A percentile compares a stretch with the other conserved stretches of the same genome.
phyloP scores from a whole-genome alignment of 2,113 vertebrate genomes.

The Gobiocypris rarus region DNA sequence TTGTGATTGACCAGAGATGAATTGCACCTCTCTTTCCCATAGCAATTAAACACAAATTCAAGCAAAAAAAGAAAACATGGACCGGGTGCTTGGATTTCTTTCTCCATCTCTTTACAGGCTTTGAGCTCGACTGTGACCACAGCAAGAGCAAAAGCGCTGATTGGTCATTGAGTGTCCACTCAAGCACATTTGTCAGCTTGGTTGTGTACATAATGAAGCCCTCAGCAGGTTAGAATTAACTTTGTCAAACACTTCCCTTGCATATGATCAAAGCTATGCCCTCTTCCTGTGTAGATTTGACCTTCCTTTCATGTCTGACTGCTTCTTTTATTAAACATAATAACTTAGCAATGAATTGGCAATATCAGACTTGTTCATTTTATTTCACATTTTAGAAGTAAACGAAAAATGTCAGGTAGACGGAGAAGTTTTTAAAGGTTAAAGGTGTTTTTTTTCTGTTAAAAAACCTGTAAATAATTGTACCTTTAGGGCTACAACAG shows the following conservation, averaged over 20 bases:
- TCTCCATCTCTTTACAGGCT: background rate
- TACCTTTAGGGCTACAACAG: no score
- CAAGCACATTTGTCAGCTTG: slow-evolving; percentile 1
- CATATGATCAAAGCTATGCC: slow-evolving; percentile 26
- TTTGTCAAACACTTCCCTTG: slow-evolving; percentile 30
- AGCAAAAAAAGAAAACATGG: background rate
- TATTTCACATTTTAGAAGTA: background rate
- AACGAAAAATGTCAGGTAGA: no score
- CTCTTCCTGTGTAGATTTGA: slow-evolving; percentile 11
- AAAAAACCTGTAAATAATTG: no score
- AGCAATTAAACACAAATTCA: slow-evolving; percentile 9
- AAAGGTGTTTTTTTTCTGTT: background rate
- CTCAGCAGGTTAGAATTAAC: slow-evolving; percentile 31
- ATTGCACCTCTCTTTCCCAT: background rate
- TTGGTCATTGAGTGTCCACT: background rate
- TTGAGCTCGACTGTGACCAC: slow-evolving; percentile 14
- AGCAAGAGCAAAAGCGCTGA: slow-evolving; percentile 19
- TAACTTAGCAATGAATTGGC: slow-evolving; percentile 1
- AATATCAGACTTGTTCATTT: background rate
- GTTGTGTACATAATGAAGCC: slow-evolving; percentile 15
- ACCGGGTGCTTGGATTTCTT: slow-evolving; percentile 12
- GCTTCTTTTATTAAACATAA: slow-evolving; percentile 24
- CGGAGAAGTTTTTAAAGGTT: no score
- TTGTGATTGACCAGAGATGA: background rate
- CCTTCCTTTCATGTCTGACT: slow-evolving; percentile 10